A percentile compares a stretch with the other conserved stretches of the same genome.
phyloP scores from a whole-genome alignment of 1,140 invertebrate genomes.

The Drosophila ficusphila region DNA sequence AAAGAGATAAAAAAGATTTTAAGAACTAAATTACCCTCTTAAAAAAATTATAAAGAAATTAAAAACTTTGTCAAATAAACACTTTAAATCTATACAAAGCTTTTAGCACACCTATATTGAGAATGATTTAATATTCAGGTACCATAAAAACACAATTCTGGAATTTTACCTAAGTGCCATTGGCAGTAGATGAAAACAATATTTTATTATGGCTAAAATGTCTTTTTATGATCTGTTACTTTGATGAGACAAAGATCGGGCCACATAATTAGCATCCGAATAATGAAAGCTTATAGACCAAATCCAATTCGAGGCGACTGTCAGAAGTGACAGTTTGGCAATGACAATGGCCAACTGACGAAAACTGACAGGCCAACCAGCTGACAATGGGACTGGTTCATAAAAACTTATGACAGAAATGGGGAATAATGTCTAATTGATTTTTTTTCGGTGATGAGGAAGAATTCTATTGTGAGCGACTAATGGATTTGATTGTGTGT shows the following conservation, averaged over 20 bases:
- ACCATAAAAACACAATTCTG: conserved; percentile 5
- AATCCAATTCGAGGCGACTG: conserved; percentile 55
- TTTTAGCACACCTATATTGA: conserved; percentile 6
- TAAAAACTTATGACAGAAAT: conserved; percentile 75
- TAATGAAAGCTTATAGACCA: conserved; percentile 69
- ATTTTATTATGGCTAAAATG: conserved; percentile 47
- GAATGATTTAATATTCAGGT: not conserved
- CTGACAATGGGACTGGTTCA: conserved; percentile 60
- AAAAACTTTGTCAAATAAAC: not conserved
- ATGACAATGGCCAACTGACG: conserved; percentile 38
- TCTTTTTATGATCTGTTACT: conserved; percentile 36
- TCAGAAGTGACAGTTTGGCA: conserved; percentile 62
- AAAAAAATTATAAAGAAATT: not conserved
- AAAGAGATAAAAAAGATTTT: too few species aligned
- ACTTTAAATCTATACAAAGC: not conserved
- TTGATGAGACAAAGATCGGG: conserved; percentile 35
- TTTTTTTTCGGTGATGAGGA: conserved; percentile 43
- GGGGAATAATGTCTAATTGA: conserved; percentile 74
- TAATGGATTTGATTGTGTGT: conserved; percentile 82
- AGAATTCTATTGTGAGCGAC: conserved; percentile 55
- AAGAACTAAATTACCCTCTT: too few species aligned
- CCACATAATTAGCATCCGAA: conserved; percentile 72
- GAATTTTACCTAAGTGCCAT: conserved; percentile 20
- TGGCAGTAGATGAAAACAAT: conserved; percentile 2
- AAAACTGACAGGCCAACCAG: conserved; percentile 39